A percentile compares a stretch with the other conserved stretches of the same genome.
These are phyloP conservation scores for Oxyura jamaicensis DNA, from an alignment of 2,113 vertebrate genomes.

Conservation along the genomic window DNA sequence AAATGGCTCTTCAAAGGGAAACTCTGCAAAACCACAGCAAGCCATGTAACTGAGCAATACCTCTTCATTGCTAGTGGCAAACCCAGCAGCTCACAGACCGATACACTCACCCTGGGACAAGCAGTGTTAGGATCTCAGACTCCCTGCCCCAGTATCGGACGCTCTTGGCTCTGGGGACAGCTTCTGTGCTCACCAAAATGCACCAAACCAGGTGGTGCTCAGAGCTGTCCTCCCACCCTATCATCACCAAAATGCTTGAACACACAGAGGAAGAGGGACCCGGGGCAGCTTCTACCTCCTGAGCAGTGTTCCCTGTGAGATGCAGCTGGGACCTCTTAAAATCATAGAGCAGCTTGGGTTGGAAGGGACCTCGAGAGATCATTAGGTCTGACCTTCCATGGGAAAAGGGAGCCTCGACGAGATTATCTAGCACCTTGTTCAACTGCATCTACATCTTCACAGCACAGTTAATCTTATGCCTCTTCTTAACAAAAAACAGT, in stretches of 20 bases:
- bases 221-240: not conserved
- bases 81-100: not conserved
- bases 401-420: not conserved
- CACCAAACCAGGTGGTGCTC: not conserved
- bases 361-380: not conserved
- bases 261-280: not conserved
- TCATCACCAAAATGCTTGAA: accelerated
- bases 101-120: no score
- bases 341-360: not conserved
- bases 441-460: not conserved
- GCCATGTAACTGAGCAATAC: not conserved
- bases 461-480: not conserved
- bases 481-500: not conserved
- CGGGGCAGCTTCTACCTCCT: not conserved
- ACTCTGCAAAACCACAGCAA: not conserved
- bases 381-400: not conserved
- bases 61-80: not conserved
- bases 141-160: not conserved
- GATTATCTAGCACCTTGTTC: not conserved
- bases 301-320: not conserved
- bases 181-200: not conserved
- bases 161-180: accelerated
- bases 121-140: accelerated
- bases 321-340: not conserved
- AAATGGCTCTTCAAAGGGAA: not conserved